Evolutionary conservation across 2,113 vertebrate genomes (phyloP).

Genomic region (Agelaius phoeniceus): DNA sequence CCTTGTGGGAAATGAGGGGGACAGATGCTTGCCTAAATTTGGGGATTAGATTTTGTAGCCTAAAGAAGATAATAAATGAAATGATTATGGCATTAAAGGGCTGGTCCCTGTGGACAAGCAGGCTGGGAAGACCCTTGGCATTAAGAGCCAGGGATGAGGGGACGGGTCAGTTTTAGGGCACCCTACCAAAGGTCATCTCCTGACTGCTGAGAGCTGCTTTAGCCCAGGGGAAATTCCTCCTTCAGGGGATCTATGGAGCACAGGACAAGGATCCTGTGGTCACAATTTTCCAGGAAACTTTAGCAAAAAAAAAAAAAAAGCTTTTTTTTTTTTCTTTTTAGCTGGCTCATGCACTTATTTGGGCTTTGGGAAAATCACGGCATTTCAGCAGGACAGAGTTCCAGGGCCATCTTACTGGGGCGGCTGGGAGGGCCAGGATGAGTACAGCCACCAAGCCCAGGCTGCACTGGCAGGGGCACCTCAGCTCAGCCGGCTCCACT

Average conservation of each 20-base stretch:
- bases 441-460: neutral
- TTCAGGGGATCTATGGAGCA: neutral
- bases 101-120: neutral
- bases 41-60: slow-evolving; percentile 17
- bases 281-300: neutral
- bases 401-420: neutral
- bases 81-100: slow-evolving; percentile 15
- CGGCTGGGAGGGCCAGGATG: neutral
- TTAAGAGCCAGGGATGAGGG: neutral
- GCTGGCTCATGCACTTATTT: rapidly evolving
- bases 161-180: neutral
- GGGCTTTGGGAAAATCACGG: neutral
- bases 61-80: slow-evolving; percentile 31
- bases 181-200: neutral
- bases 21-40: slow-evolving; percentile 33
- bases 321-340: neutral
- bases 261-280: neutral
- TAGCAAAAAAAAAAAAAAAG: neutral
- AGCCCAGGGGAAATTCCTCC: neutral
- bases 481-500: neutral
- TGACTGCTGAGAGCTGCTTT: neutral
- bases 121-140: neutral
- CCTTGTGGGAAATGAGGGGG: neutral
- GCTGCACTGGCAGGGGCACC: neutral
- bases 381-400: neutral